phyloP scores from a whole-genome alignment of 2,113 vertebrate genomes.

The Leucopsar rothschildi region DNA sequence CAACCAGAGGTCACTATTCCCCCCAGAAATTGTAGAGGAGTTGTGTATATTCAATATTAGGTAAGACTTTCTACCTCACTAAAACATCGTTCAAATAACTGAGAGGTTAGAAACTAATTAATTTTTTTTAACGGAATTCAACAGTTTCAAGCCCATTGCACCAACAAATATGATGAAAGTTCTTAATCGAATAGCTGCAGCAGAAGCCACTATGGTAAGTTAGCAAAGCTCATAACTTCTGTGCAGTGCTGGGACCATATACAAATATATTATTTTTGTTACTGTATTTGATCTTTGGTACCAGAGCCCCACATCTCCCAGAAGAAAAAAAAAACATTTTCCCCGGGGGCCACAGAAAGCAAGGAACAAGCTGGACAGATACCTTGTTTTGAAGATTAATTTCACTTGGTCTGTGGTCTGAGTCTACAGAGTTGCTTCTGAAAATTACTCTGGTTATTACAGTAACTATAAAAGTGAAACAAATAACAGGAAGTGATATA shows the following conservation, averaged over 20 bases:
- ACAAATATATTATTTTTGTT: neutral
- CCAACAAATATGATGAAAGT: slow-evolving; percentile 92
- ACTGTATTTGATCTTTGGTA: neutral
- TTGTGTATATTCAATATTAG: slow-evolving; percentile 81
- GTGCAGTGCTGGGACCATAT: neutral
- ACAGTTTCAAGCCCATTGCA: slow-evolving; percentile 94
- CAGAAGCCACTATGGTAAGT: slow-evolving; percentile 83
- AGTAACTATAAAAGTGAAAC: neutral
- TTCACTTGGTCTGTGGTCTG: neutral
- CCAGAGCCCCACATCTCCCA: neutral
- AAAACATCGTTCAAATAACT: neutral
- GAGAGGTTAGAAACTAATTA: slow-evolving; percentile 3
- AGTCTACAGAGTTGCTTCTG: neutral
- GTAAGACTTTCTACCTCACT: slow-evolving; percentile 58
- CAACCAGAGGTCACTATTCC: slow-evolving; percentile 84
- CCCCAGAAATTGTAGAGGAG: slow-evolving; percentile 84
- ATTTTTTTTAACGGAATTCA: neutral
- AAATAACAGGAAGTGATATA: neutral
- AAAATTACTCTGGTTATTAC: neutral
- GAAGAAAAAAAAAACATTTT: rapidly evolving
- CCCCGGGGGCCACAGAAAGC: neutral
- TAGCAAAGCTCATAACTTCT: neutral
- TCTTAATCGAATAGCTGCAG: slow-evolving; percentile 79
- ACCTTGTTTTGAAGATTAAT: neutral
- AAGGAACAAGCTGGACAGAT: neutral